A percentile compares a stretch with the other conserved stretches of the same genome.
These are phyloP conservation scores for Takifugu rubripes DNA, from an alignment of 2,797 vertebrate genomes.

Conservation along the genomic window DNA sequence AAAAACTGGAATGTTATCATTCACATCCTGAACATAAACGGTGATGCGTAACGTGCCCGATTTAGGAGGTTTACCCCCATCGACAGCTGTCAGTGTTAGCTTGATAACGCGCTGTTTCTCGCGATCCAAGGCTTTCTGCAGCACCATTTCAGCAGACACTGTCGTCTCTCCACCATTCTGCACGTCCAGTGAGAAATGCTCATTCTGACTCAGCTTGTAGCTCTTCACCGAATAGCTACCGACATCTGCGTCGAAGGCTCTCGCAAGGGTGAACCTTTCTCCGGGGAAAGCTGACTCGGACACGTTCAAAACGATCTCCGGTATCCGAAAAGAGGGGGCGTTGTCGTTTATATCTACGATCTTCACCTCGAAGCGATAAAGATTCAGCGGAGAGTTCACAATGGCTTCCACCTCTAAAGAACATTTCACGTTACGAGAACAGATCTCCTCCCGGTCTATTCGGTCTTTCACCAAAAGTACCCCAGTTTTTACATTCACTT, in stretches of 20 bases:
- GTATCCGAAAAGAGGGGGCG: constrained; percentile 76
- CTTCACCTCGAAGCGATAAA: constrained; percentile 82
- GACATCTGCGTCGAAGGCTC: constrained; percentile 83
- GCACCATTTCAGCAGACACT: constrained; percentile 81
- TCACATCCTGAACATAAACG: constrained; percentile 82
- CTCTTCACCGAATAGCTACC: constrained; percentile 80
- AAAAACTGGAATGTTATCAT: constrained; percentile 71
- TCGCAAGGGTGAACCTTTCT: constrained; percentile 80
- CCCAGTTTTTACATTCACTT: constrained; percentile 80
- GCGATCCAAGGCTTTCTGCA: constrained; percentile 84
- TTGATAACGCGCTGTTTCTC: constrained; percentile 80
- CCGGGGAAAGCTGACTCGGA: constrained; percentile 80
- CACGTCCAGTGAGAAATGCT: constrained; percentile 83
- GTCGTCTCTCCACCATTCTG: constrained; percentile 79
- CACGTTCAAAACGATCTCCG: constrained; percentile 78
- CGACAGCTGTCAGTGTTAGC: constrained; percentile 82
- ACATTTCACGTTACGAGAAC: constrained; percentile 78
- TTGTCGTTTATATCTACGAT: constrained; percentile 89
- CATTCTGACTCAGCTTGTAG: constrained; percentile 83
- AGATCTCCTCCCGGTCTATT: constrained; percentile 86
- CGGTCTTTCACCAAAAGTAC: constrained; percentile 81
- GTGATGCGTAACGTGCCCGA: constrained; percentile 80
- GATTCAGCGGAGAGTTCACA: constrained; percentile 83
- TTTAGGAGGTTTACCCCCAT: constrained; percentile 83
- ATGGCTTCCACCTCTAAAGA: constrained; percentile 84